Conservation (phyloP, 1,140 invertebrate genomes). For the Apis laboriosa region DNA sequence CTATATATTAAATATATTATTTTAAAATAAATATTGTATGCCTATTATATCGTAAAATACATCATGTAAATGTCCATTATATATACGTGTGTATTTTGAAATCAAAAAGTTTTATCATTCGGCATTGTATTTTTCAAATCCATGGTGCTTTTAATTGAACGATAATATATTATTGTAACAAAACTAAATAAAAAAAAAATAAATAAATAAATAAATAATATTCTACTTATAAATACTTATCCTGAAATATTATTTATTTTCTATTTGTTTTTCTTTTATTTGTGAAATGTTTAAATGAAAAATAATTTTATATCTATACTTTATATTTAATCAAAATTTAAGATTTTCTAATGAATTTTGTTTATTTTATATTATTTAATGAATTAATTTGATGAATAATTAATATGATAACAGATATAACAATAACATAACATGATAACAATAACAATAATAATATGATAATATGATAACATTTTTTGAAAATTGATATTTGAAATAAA, state of each 20-base stretch:
- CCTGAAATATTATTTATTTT: neutral
- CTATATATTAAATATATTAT: conserved; percentile 11
- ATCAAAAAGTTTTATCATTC: conserved; percentile 25
- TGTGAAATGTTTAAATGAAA: too few species aligned
- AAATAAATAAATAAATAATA: conserved; percentile 56
- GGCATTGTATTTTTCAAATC: conserved; percentile 48
- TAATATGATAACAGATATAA: too few species aligned
- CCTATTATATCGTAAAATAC: conserved; percentile 30
- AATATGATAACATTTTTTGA: too few species aligned
- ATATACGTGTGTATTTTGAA: conserved; percentile 34
- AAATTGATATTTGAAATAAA: too few species aligned
- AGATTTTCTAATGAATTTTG: too few species aligned
- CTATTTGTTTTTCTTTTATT: neutral
- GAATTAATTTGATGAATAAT: too few species aligned
- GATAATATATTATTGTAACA: conserved; percentile 41
- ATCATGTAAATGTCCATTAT: conserved; percentile 35
- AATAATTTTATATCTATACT: too few species aligned
- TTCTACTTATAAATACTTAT: conserved; percentile 41
- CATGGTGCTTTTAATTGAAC: conserved; percentile 54
- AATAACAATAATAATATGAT: too few species aligned
- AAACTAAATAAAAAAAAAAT: neutral
- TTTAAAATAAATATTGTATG: conserved; percentile 35
- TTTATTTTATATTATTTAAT: too few species aligned
- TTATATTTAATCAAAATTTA: too few species aligned
- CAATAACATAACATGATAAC: too few species aligned